Evolutionary conservation across 1,140 invertebrate species (phyloP).

Genomic region (Ostrea edulis): DNA sequence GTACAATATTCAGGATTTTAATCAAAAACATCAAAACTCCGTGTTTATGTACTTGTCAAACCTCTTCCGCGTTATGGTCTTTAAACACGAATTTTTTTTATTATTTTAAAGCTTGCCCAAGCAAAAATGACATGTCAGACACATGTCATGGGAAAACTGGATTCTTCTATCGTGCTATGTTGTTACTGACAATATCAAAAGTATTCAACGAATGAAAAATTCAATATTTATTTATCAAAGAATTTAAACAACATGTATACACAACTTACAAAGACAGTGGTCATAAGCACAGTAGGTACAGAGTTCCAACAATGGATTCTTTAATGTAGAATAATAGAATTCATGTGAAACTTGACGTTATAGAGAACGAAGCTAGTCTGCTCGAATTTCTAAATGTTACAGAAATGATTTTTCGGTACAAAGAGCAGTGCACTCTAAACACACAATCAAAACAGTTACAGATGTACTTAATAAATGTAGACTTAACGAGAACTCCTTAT

Average conservation of each 20-base stretch:
- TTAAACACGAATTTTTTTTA: constrained; percentile 3
- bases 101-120: not conserved
- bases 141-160: not conserved
- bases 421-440: not conserved
- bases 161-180: not conserved
- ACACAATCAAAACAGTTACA: not conserved
- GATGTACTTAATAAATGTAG: not conserved
- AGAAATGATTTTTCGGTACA: constrained; percentile 11
- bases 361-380: not conserved
- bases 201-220: not conserved
- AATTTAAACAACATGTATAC: too few species aligned
- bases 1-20: not conserved
- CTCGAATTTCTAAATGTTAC: not conserved
- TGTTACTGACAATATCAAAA: not conserved
- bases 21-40: not conserved
- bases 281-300: too few species aligned
- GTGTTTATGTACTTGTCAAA: constrained; percentile 9
- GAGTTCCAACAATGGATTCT: too few species aligned
- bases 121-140: not conserved
- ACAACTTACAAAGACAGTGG: too few species aligned
- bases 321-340: too few species aligned
- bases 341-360: too few species aligned
- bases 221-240: too few species aligned
- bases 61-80: constrained; percentile 10
- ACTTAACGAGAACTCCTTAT: not conserved